phyloP scores from a whole-genome alignment of 2,113 vertebrate genomes.

The Calidris pugnax region DNA sequence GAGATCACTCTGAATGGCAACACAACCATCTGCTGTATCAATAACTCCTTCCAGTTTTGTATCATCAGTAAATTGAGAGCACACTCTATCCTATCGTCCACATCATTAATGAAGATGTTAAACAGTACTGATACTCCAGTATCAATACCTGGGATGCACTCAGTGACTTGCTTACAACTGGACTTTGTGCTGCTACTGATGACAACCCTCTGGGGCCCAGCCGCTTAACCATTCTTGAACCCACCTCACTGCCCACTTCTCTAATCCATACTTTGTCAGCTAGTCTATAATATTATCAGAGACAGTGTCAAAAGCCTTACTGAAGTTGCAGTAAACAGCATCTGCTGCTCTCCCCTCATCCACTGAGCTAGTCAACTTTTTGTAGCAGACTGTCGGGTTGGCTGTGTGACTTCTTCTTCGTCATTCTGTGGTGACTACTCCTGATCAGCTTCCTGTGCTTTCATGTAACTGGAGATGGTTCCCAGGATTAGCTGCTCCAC shows the following conservation, averaged over 20 bases:
- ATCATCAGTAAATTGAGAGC: not conserved
- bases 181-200: not conserved
- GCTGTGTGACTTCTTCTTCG: not conserved
- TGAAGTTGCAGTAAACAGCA: not conserved
- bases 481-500: not conserved
- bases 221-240: not conserved
- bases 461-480: not conserved
- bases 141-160: not conserved
- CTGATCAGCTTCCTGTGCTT: not conserved
- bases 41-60: not conserved
- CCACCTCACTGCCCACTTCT: not conserved
- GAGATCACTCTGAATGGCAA: not conserved
- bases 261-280: not conserved
- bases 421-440: not conserved
- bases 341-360: not conserved
- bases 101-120: not conserved
- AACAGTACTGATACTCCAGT: not conserved
- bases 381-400: not conserved
- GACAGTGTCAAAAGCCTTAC: not conserved
- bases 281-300: not conserved
- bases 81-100: accelerated
- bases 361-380: not conserved
- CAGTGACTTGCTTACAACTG: not conserved
- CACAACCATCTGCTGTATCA: not conserved
- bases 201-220: not conserved